A percentile compares a stretch with the other conserved stretches of the same genome.
Evolutionary conservation across 2,888 invertebrate genomes (phyloP).

Genomic region (Scaptomyza reducta): DNA sequence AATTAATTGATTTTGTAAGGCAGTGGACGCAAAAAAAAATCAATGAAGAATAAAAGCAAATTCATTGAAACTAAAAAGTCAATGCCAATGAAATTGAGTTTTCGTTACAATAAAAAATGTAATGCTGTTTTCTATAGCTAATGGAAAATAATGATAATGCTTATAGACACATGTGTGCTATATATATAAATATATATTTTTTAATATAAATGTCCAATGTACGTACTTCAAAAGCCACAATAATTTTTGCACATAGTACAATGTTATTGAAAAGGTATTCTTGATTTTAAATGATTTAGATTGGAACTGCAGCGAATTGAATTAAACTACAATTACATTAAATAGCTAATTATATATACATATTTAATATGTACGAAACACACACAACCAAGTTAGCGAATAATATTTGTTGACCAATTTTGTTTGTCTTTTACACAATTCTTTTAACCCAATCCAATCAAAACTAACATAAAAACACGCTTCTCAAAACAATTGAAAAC

Average conservation of each 20-base stretch:
- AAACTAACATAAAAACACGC: constrained; percentile 19
- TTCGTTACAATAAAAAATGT: no score
- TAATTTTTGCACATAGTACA: constrained; percentile 48
- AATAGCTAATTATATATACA: constrained; percentile 17
- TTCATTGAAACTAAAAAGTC: no score
- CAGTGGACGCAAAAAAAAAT: no score
- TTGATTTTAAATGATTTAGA: constrained; percentile 1
- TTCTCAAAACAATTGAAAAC: constrained; percentile 21
- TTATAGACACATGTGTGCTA: constrained; percentile 5
- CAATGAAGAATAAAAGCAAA: no score
- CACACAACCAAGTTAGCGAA: constrained; percentile 16
- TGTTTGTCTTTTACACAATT: constrained; percentile 28
- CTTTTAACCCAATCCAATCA: constrained; percentile 16
- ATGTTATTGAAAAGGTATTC: neutral
- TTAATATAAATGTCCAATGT: constrained; percentile 43
- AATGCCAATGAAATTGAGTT: no score
- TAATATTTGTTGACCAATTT: constrained; percentile 19
- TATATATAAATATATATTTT: constrained; percentile 39
- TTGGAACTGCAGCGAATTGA: constrained; percentile 20
- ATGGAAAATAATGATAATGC: no score
- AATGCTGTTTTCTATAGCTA: no score
- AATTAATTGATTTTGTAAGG: no score
- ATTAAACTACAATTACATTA: neutral
- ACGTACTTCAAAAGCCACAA: constrained; percentile 44
- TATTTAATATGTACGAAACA: constrained; percentile 4